Evolutionary conservation across 1,140 invertebrate species (phyloP).

Genomic region (Trichonephila clavipes): DNA sequence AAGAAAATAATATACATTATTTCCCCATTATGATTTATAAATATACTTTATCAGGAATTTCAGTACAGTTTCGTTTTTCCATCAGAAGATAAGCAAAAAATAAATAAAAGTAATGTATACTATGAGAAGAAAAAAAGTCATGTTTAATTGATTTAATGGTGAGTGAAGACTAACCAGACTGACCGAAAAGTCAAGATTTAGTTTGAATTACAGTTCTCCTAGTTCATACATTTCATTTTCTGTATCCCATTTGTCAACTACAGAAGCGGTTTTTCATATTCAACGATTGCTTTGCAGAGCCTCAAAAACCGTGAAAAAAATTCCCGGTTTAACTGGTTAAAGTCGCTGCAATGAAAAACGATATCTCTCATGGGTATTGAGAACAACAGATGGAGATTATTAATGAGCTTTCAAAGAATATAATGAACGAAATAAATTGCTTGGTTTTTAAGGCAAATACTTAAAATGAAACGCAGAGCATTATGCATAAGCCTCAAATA

Average conservation of each 20-base stretch:
- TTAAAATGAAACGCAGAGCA: background rate
- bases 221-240: background rate
- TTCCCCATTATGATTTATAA: no score
- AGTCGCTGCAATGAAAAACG: background rate
- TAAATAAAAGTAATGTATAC: no score
- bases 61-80: no score
- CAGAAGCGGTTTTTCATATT: background rate
- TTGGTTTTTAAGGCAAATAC: background rate
- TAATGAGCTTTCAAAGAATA: constrained; percentile 6
- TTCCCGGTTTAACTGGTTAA: background rate
- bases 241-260: background rate
- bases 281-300: background rate
- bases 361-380: constrained; percentile 1
- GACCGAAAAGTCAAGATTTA: background rate
- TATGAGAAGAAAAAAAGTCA: background rate
- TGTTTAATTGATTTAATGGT: background rate
- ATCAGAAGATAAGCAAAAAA: no score
- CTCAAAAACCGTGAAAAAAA: background rate
- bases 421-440: constrained; percentile 10
- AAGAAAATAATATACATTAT: no score
- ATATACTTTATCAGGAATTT: no score
- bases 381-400: constrained; percentile 17
- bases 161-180: background rate
- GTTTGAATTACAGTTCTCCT: background rate
- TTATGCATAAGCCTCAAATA: background rate